Evolutionary conservation across 2,113 vertebrate genomes (phyloP), one percentile per base, ranked within the genome.

Genomic region (Holacanthus passer): DNA sequence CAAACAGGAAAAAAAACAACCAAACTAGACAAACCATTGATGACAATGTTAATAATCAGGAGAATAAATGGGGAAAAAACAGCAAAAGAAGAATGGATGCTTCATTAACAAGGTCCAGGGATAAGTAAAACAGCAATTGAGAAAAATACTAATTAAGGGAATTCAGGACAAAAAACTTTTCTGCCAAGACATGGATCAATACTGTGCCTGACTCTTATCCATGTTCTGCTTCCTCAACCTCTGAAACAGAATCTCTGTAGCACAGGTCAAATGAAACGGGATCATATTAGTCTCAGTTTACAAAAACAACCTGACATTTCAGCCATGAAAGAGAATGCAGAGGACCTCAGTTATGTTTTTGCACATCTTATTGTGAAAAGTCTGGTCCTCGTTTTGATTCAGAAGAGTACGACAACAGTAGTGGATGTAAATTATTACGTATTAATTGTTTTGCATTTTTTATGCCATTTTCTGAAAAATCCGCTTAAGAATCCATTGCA

Each of bases 171-270:
- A 39, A 64, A 52, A 48, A 8, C 12, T 6, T 41, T 29, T 53
- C 55, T 69, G 50, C 66, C 66, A 39, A 55, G 48, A 27, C 48
- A 22, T 56, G 17, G 24, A 47, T 45, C n/a, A 60, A 4, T 63
- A 63, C 70, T 29, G 17, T 20, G 20, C 8, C 63, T 67, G 47
- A 31, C 29, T 29, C 24, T 14, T 69, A 24, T 64, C 58, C 27
- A 22, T 65, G 45, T 58, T 11, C 41, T 66, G 59, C 50, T 41
- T 64, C 32, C 64, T 50, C 70, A 74, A 70, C 39, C 43, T 4
- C 62, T 52, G 69, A 35, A 77, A 43, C 62, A 53, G n/a, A 70
- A 27, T 35, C 29, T 52, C 32, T 27, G 22, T 12, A 39, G 56
- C 45, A 62, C 11, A 31, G 32, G 32, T 69, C 32, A 69, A 43